These are phyloP conservation scores for Taurulus bubalis DNA, from an alignment of 2,113 vertebrate genomes.

Conservation along the genomic window DNA sequence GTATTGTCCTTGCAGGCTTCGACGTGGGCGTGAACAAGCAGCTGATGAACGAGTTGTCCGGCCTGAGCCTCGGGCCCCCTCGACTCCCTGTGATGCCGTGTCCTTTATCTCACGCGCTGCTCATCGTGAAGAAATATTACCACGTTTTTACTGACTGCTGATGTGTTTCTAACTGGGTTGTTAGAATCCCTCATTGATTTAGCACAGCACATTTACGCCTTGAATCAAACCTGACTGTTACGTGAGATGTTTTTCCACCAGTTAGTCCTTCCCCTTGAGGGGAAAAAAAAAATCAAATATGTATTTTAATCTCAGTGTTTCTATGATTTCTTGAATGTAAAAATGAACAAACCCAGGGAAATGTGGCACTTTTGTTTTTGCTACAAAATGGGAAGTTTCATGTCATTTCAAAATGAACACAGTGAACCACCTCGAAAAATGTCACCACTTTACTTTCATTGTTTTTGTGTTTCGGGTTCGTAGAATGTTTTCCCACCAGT, in stretches of 20 bases:
- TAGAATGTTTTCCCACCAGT: not conserved
- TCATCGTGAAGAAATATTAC: conserved; percentile 81
- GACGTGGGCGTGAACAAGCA: conserved; percentile 92
- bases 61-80: conserved; percentile 92
- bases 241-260: not conserved
- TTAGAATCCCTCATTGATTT: not conserved
- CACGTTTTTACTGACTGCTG: conserved; percentile 64
- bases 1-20: conserved; percentile 84
- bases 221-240: not conserved
- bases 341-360: too few species aligned
- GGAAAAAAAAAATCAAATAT: not conserved
- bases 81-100: conserved; percentile 87
- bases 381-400: not conserved
- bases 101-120: conserved; percentile 57
- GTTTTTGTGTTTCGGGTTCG: not conserved
- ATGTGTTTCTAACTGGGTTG: not conserved
- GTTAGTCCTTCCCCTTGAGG: not conserved
- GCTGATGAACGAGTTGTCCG: conserved; percentile 90
- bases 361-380: not conserved
- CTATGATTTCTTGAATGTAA: not conserved
- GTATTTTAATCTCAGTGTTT: not conserved
- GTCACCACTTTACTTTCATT: not conserved
- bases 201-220: not conserved
- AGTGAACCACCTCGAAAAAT: not conserved
- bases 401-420: not conserved